Evolutionary conservation across 2,113 vertebrate genomes (phyloP), one percentile per base, ranked within the genome.

Genomic region (Copsychus sechellarum): DNA sequence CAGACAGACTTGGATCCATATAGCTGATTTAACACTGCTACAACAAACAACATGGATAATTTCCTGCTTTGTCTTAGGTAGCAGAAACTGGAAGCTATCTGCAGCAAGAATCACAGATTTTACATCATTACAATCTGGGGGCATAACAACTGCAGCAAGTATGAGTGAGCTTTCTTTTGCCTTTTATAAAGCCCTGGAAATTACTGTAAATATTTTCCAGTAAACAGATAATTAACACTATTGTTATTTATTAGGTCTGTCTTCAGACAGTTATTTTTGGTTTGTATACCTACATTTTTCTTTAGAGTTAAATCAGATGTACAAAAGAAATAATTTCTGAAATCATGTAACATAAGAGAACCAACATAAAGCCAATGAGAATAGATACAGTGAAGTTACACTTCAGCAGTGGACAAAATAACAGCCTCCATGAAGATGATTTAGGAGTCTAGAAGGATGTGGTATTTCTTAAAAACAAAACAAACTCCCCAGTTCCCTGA

Each of bases 51-150:
- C 42, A 64, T 6, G 42, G 79, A 48, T 72, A 83, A 92, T 83
- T 94, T 90, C 79, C 85, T 90, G 79, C 87, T 94, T 93, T 86
- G 38, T 96, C 51, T 86, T 70, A 93, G 71, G 79, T 13, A 76
- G 83, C 25, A 93, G 78, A 93, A 92, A n/a, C 76, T 90, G 90
- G 71, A 77, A 96, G 66, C 74, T 77, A 38, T 45, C 54, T 82
- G 45, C 42, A 62, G 85, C 40, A 62, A 71, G 62, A 94, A 91
- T 88, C 43, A 90, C 56, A 89, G 38, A 66, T 66, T 86, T 80
- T 50, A 86, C 85, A 82, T 54, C 51, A 31, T 15, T 86, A 45
- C 29, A 60, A 6, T 88, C 71, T 66, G 43, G 28, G 71, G 40
- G 42, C 42, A 66, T 67, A 91, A 79, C 29, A 93, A 80, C 40